Conservation (phyloP, 1,140 invertebrate species). For the Leptonema lineaticorne region DNA sequence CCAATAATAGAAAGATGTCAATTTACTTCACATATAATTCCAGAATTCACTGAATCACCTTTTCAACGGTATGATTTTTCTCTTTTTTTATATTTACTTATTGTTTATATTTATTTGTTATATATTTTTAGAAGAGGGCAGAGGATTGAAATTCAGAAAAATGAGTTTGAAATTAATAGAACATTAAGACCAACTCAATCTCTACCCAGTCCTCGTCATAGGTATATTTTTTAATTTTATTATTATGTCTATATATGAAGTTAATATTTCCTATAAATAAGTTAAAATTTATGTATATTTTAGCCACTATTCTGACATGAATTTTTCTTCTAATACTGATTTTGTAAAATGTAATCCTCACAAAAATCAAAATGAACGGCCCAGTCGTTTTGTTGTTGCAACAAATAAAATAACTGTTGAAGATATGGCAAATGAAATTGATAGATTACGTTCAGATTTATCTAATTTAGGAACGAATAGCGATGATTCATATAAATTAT, state of each 20-base stretch:
- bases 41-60: neutral
- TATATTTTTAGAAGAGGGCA: slow-evolving; percentile 48
- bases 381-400: slow-evolving; percentile 27
- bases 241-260: slow-evolving; percentile 6
- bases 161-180: slow-evolving; percentile 48
- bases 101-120: slow-evolving; percentile 24
- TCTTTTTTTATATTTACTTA: neutral
- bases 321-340: slow-evolving; percentile 17
- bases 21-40: neutral
- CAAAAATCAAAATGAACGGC: slow-evolving; percentile 28
- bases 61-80: neutral
- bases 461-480: slow-evolving; percentile 11
- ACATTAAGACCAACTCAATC: slow-evolving; percentile 51
- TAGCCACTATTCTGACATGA: slow-evolving; percentile 18
- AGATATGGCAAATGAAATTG: slow-evolving; percentile 51
- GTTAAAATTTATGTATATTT: neutral
- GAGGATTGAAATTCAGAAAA: slow-evolving; percentile 44
- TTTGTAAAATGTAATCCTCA: slow-evolving; percentile 38
- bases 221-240: slow-evolving; percentile 30
- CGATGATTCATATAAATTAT: neutral
- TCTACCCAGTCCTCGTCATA: slow-evolving; percentile 50
- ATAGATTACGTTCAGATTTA: slow-evolving; percentile 49
- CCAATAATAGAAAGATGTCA: neutral
- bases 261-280: neutral
- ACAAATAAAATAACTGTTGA: slow-evolving; percentile 48